Base-by-base conservation (phyloP, 2,888 invertebrate species). In the Hypselothyrea guttata region DNA sequence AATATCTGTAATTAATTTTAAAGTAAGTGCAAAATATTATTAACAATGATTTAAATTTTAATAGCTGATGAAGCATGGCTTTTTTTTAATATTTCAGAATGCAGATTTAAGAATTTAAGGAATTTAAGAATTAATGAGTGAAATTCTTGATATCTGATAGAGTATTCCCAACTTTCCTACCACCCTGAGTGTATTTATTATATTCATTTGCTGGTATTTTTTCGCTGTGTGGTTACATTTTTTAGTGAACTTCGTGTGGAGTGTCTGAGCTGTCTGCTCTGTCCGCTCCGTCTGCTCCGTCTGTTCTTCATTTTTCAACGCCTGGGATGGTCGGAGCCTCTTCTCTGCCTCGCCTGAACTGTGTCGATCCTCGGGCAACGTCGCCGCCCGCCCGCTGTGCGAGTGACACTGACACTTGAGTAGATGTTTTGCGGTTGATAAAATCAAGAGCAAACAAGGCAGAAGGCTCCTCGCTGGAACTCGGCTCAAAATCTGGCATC, bases 351-450 rank as follows among this genome's bases (percentile, higher is more conserved):
- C 63, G 78, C 76, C 52, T 73, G 69, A 70, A 75, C 62, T 71
- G 74, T 12, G 37, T 47, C 46, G 46, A 5, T 35, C 47, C 35
- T 49, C 68, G 78, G 62, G 54, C 76, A 22, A 22, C 37, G 79
- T 79, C 79, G 84, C 74, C 81, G 78, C 71, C 70, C 70, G 65
- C 85, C 87, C 72, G 85, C 87, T 86, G 85, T 79, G 85, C 79
- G 71, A 82, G 86, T 85, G 87, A 85, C 85, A 86, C 84, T 86
- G 85, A 85, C 85, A 85, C 85, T 86, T 79, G 86, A 86, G 86
- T 84, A 86, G 84, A 86, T 82, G 83, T 85, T 85, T 84, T 82
- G 82, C 83, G 86, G 77, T 86, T 85, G 85, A 85, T 85, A 85
- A 86, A 85, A 85, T 85, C 85, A 85, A 85, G 85, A 85, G 87